Evolutionary conservation across 2,797 vertebrate species (phyloP), one percentile per base, ranked within the genome.

Genomic region (Lithobates pipiens): DNA sequence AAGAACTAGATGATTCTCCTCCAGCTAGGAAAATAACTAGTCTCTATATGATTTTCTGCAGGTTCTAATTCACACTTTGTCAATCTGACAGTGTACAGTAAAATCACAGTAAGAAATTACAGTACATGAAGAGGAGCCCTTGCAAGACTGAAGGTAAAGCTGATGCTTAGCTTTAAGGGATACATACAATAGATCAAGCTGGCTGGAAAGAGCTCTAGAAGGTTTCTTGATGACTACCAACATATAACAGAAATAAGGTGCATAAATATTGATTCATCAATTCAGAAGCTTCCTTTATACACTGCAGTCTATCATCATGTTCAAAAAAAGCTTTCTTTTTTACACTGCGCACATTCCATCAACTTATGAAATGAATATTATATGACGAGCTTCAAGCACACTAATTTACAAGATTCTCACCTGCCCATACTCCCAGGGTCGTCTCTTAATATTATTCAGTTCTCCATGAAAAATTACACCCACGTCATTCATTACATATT

Each of bases 351-450:
- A 21, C 16, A 54, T 54, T 54, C 50, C 4, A 61, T 61, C 21
- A 61, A 23, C 21, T 61, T 61, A 61, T 21, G 54, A 61, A 61
- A 65, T 77, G 42, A 78, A 65, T 65, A 63, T 11, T 63, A 42
- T 10, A 77, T 54, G 50, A 36, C 15, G 2, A 29, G 13, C 67
- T 15, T 69, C 34, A 71, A 23, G 29, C 21, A 67, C 21, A 68
- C 36, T 65, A 88, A 69, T 42, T 86, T 69, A 86, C 78, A 88
- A 27, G 82, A 29, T 91, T 89, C 93, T 90, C 90, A 99, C 98
- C 96, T 99, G 98, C 76, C 97, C 98, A 0, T 96, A 99, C 92
- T 96, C 98, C 98, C 98, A 99, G 90, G 95, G 90, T 85, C 97
- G 96, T 84, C 91, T 93, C 63, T 94, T 92, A 57, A 98, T 70